These are phyloP conservation scores for Temnopleurus reevesii DNA, from an alignment of 53 echinoderm and acorn worm genomes.

Conservation along the genomic window DNA sequence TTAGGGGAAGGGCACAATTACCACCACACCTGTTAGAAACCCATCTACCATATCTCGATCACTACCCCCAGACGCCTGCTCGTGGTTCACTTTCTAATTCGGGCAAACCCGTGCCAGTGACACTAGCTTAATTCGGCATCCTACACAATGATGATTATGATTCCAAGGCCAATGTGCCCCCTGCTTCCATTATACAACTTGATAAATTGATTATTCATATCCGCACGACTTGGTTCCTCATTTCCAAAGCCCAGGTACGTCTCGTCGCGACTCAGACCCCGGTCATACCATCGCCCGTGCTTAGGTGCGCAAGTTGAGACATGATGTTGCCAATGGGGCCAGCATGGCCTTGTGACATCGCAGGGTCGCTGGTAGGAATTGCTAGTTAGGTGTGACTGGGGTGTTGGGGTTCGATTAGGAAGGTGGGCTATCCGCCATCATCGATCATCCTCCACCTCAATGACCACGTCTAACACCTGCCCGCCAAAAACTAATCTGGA, in stretches of 20 bases:
- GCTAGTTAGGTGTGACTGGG: too few species aligned
- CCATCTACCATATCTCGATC: background rate
- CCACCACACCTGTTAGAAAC: background rate
- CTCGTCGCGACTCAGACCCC: too few species aligned
- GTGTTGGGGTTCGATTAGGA: background rate
- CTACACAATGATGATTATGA: background rate
- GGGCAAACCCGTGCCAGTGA: background rate
- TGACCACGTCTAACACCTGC: background rate
- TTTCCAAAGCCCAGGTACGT: background rate
- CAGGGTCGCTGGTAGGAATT: too few species aligned
- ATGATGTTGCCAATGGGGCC: too few species aligned
- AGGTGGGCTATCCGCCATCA: background rate
- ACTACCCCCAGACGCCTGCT: background rate
- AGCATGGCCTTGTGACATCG: too few species aligned
- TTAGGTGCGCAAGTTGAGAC: too few species aligned
- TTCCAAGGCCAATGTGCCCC: conserved; percentile 7
- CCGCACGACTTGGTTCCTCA: background rate
- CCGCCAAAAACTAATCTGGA: background rate
- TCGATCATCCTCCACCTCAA: background rate
- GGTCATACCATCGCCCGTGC: too few species aligned
- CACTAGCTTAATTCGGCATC: background rate
- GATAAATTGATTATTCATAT: conserved; percentile 20
- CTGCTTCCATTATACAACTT: background rate
- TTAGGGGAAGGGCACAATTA: background rate
- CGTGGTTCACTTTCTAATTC: background rate